phyloP scores from a whole-genome alignment of 1,140 invertebrate genomes.

The Drosophila mauritiana region DNA sequence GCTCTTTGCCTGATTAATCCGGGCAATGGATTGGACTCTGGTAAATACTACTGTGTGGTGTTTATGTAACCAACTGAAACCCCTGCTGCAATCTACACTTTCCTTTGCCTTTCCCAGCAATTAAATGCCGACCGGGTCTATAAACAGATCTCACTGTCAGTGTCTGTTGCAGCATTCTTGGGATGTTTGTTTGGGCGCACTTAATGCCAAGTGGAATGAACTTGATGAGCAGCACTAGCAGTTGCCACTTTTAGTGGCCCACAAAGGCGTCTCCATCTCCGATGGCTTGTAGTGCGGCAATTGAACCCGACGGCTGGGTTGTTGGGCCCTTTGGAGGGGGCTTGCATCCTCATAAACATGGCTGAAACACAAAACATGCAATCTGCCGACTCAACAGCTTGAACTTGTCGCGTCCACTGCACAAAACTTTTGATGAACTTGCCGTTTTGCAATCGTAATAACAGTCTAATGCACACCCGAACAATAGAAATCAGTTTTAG shows the following conservation, averaged over 20 bases:
- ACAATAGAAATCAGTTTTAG: conserved; percentile 9
- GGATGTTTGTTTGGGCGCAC: conserved; percentile 64
- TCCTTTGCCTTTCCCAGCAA: conserved; percentile 36
- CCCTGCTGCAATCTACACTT: not conserved
- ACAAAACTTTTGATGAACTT: conserved; percentile 60
- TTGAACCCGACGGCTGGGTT: conserved; percentile 43
- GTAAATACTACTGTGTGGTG: conserved; percentile 1
- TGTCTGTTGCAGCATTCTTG: conserved; percentile 73
- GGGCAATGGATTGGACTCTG: conserved; percentile 10
- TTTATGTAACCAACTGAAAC: conserved; percentile 47
- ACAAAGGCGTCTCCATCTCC: conserved; percentile 44
- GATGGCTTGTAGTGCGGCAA: conserved; percentile 54
- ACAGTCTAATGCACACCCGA: conserved; percentile 12
- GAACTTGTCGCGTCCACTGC: conserved; percentile 62
- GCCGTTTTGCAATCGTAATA: conserved; percentile 25
- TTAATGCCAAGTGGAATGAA: conserved; percentile 83
- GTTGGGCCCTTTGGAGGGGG: not conserved
- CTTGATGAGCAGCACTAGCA: conserved; percentile 69
- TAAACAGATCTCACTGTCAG: conserved; percentile 81
- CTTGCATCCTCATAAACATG: conserved; percentile 46
- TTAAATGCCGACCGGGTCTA: conserved; percentile 74
- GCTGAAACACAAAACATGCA: conserved; percentile 73
- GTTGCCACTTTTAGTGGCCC: conserved; percentile 40
- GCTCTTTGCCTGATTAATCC: conserved; percentile 27
- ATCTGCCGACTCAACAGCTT: conserved; percentile 58